These are phyloP conservation scores for Caenorhabditis elegans DNA, from an alignment of 1,140 invertebrate genomes.

Conservation along the genomic window WBcel235 BX284602.5:6690001-6690500, in stretches of 20 bases:
- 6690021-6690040: background rate
- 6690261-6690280: constrained; percentile 4
- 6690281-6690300: constrained; percentile 4
- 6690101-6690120: background rate
- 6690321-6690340: constrained; percentile 12
- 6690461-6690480: too few relatives aligned
- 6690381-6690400: constrained; percentile 3
- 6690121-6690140: too few relatives aligned
- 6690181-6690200: background rate
- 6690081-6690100: background rate
- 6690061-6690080: background rate
- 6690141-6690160: background rate
- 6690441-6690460: too few relatives aligned
- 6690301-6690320: background rate
- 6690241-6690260: background rate
- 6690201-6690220: background rate
- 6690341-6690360: background rate
- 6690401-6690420: background rate
- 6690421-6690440: too few relatives aligned
- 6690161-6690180: background rate
- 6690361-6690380: background rate
- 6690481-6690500: too few relatives aligned
- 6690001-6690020: background rate
- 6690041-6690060: background rate
- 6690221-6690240: background rate